These are phyloP conservation scores for Brachyhypopomus gauderio DNA, from an alignment of 2,113 vertebrate species.

Conservation along the genomic window DNA sequence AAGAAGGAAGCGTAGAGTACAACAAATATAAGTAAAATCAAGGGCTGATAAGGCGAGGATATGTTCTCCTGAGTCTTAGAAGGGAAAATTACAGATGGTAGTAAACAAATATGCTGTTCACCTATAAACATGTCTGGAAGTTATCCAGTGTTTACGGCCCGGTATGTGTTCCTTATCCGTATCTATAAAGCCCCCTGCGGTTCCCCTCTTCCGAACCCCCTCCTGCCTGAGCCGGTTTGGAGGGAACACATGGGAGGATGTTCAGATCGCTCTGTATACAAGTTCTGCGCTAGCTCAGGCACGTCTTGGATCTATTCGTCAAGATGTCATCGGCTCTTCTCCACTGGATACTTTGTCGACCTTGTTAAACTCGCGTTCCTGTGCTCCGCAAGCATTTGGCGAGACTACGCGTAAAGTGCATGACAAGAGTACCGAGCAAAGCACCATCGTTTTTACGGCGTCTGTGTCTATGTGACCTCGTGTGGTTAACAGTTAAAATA, in stretches of 20 bases:
- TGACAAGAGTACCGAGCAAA: slow-evolving; percentile 61
- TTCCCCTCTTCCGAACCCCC: not conserved
- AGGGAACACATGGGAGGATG: not conserved
- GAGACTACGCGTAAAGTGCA: slow-evolving; percentile 62
- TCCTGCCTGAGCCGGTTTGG: slow-evolving; percentile 7
- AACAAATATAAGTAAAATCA: not conserved
- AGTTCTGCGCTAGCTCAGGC: slow-evolving; percentile 40
- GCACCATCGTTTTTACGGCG: not conserved
- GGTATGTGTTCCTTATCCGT: slow-evolving; percentile 52
- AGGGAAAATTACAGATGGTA: not conserved
- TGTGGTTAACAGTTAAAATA: too few species aligned
- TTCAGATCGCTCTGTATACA: not conserved
- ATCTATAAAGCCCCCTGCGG: slow-evolving; percentile 31
- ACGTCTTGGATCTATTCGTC: slow-evolving; percentile 62
- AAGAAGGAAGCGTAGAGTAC: not conserved
- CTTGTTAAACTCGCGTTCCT: slow-evolving; percentile 62
- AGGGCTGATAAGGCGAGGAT: not conserved
- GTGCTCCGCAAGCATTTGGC: not conserved
- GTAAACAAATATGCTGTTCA: slow-evolving; percentile 40
- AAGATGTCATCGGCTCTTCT: slow-evolving; percentile 66
- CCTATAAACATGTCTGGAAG: slow-evolving; percentile 72
- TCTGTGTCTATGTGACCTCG: too few species aligned
- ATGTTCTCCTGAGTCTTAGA: not conserved
- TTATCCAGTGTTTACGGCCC: slow-evolving; percentile 74
- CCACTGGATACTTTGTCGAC: slow-evolving; percentile 47